Evolutionary conservation across 2,113 vertebrate genomes (phyloP).

Genomic region (Dascyllus trimaculatus): DNA sequence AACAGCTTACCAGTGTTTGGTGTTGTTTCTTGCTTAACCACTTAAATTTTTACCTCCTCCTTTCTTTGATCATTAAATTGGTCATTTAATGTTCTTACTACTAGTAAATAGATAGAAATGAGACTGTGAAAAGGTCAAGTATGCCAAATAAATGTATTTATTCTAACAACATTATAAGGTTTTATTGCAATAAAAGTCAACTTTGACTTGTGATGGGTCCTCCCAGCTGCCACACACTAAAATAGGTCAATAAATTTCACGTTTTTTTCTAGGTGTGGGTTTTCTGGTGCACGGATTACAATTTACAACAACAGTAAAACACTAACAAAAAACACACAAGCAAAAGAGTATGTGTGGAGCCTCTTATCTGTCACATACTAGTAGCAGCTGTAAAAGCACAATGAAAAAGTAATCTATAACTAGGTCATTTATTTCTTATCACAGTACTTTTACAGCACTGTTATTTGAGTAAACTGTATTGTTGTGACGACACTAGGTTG

Average conservation of each 20-base stretch:
- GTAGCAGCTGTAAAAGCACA: accelerated
- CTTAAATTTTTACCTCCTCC: neutral
- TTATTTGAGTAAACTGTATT: neutral
- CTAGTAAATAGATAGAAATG: accelerated
- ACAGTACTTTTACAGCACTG: neutral
- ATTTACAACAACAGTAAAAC: neutral
- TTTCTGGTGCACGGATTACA: neutral
- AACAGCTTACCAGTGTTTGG: neutral
- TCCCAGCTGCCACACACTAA: neutral
- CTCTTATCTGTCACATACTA: neutral
- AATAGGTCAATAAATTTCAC: accelerated
- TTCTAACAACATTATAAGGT: neutral
- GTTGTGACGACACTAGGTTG: neutral
- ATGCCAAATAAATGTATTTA: accelerated
- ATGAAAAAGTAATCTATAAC: neutral
- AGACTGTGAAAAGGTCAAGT: neutral
- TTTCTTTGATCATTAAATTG: neutral
- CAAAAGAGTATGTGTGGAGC: neutral
- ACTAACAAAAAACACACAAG: neutral
- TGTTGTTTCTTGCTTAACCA: no score
- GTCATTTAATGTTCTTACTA: no score
- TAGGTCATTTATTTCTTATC: accelerated
- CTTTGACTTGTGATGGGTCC: neutral
- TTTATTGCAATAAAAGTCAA: neutral
- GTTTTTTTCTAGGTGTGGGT: neutral